Evolutionary conservation across 2,797 vertebrate genomes (phyloP).

Genomic region (Rhinogobio ventralis): DNA sequence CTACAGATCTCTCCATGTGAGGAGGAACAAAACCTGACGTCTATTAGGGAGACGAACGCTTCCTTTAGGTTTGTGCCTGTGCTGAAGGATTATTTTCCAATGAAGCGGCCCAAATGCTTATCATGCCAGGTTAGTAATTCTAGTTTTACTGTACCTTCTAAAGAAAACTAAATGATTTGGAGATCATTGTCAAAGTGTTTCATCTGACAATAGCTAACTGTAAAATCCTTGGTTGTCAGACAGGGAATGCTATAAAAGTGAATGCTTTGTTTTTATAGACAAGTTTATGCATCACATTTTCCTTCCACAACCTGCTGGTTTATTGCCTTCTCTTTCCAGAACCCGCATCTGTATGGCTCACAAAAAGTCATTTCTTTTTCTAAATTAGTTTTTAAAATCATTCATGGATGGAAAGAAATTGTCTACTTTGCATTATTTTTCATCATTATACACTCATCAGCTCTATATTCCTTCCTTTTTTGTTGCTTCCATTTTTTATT

Average conservation of each 20-base stretch:
- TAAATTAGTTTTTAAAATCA: slow-evolving; percentile 13
- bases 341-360: neutral
- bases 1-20: slow-evolving; percentile 23
- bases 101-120: slow-evolving; percentile 18
- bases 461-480: neutral
- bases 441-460: neutral
- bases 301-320: slow-evolving; percentile 16
- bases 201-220: neutral
- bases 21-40: slow-evolving; percentile 12
- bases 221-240: neutral
- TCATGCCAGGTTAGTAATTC: slow-evolving; percentile 56
- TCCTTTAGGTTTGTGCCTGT: slow-evolving; percentile 9
- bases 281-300: slow-evolving; percentile 13
- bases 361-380: neutral
- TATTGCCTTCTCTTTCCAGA: slow-evolving; percentile 23
- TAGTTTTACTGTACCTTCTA: neutral
- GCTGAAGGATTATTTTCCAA: slow-evolving; percentile 37
- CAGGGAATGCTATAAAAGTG: slow-evolving; percentile 8
- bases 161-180: slow-evolving; percentile 1
- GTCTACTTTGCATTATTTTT: neutral
- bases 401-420: neutral
- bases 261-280: slow-evolving; percentile 27
- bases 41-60: slow-evolving; percentile 2
- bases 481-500: neutral
- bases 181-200: neutral